These are phyloP conservation scores for Apamea epomidion DNA, from an alignment of 2,888 invertebrate species.

Conservation along the genomic window DNA sequence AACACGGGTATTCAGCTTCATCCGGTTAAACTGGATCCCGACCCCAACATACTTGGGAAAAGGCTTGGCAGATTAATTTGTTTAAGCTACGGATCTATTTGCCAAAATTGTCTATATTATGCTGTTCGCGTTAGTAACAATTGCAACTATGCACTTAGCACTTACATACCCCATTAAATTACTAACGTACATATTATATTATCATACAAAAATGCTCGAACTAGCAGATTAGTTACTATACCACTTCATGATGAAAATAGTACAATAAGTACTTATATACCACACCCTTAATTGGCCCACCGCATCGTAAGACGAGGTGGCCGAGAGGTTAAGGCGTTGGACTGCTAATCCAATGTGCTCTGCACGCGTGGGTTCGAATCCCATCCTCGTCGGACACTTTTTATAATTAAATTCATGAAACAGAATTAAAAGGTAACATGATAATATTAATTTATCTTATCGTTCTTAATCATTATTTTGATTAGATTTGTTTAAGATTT, in stretches of 20 bases:
- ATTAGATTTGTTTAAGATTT: not conserved
- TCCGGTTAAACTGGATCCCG: not conserved
- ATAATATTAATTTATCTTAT: not conserved
- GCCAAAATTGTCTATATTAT: too few relatives aligned
- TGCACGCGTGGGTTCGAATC: conserved; percentile 95
- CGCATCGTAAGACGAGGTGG: conserved; percentile 85
- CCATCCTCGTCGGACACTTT: conserved; percentile 92
- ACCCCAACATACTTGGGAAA: not conserved
- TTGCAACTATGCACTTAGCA: not conserved
- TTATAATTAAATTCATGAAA: conserved; percentile 21
- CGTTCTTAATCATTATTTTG: not conserved
- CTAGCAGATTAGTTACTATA: not conserved
- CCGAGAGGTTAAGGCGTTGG: conserved; percentile 91
- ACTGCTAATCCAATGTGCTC: conserved; percentile 95
- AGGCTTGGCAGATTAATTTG: not conserved
- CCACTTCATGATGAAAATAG: not conserved
- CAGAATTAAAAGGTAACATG: not conserved
- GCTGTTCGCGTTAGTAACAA: not conserved
- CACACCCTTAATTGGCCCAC: not conserved
- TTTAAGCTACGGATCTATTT: not conserved
- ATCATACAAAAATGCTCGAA: not conserved
- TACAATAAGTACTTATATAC: not conserved
- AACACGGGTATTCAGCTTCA: not conserved
- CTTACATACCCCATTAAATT: not conserved
- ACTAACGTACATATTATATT: not conserved